Base-by-base conservation (phyloP, 2,888 invertebrate species). In the Neoaliturus tenellus region DNA sequence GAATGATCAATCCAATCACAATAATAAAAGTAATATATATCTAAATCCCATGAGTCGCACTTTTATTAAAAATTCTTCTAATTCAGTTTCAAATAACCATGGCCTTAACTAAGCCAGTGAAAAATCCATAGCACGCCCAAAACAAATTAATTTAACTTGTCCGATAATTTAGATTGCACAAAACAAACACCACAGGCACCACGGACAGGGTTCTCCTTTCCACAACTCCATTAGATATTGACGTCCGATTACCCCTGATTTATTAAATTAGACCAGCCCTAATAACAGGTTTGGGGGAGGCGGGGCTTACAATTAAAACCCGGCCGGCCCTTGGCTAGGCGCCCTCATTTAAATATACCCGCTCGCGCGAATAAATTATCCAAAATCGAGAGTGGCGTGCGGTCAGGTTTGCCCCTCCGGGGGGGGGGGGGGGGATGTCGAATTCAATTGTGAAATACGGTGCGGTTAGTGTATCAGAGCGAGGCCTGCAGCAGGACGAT, bases 301-400 rank as follows among this genome's bases (percentile, higher is more conserved):
- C 69, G 69, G 35, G 35, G 39, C 20, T 39, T 20, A 14, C 69
- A 69, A 69, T 69, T 69, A 69, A 69, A 69, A 35, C 69, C 33
- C 20, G 69, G 35, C 39, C 69, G 20, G 69, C 39, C 62, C 28
- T 10, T 3, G 55, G 25, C 55, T 20, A 23, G 48, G 67, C 67
- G 69, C 69, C 39, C 69, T 69, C 69, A 69, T 69, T 69, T 69
- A 69, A 69, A 69, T 69, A 69, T 69, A n/a, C 39, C 39, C 20
- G 35, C 31, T 1, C 33, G 35, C 6, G 69, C 39, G 69, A 69
- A 69, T 69, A 69, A 69, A 69, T 69, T 69, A 69, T 69, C 35
- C 20, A 62, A 69, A 69, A 69, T 39, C 69, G 69, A 69, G 39
- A 69, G 69, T 69, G 69, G 69, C 69, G 69, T 69, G 69, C 69